Evolutionary conservation across 2,113 vertebrate genomes (phyloP).

Genomic region (Vulpes vulpes): DNA sequence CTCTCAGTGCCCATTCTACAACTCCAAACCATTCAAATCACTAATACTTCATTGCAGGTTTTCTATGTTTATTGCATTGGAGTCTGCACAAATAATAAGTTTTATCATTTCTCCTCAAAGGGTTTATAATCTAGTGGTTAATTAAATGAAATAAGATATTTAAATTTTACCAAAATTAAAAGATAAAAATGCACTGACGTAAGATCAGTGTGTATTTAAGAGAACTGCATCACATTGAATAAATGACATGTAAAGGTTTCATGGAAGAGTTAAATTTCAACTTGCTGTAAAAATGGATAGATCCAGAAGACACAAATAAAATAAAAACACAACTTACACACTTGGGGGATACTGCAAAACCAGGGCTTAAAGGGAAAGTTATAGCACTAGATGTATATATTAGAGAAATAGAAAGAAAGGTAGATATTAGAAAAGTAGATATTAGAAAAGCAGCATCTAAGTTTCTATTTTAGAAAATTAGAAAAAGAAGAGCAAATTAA

Average conservation of each 20-base stretch:
- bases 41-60: background rate
- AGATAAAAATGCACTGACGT: background rate
- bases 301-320: background rate
- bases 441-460: background rate
- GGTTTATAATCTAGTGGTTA: background rate
- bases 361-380: background rate
- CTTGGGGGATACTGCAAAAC: background rate
- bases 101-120: background rate
- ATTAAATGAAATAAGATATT: background rate
- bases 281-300: background rate
- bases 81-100: background rate
- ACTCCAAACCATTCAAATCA: background rate
- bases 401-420: background rate
- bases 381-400: background rate
- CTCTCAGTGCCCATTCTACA: background rate
- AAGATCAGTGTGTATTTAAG: background rate
- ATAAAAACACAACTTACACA: background rate
- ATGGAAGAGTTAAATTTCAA: background rate
- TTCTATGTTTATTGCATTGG: background rate
- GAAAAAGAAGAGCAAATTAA: background rate
- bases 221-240: background rate
- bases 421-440: background rate
- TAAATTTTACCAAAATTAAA: constrained; percentile 26
- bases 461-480: background rate
- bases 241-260: background rate